phyloP scores from a whole-genome alignment of 2,113 vertebrate genomes.

The Oryzias woworae region DNA sequence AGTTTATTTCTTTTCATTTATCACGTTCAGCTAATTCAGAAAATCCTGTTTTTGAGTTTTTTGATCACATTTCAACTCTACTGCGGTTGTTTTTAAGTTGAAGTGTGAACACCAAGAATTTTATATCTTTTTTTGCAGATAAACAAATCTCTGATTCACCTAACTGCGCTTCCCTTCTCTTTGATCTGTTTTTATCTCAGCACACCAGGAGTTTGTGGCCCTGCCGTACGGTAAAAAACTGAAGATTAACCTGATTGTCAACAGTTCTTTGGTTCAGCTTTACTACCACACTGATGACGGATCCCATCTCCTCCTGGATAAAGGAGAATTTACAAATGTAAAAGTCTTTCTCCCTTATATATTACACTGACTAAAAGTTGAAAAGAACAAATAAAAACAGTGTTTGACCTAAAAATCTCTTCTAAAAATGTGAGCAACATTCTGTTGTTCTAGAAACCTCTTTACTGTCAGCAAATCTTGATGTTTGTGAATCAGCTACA shows the following conservation, averaged over 20 bases:
- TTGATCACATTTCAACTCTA: constrained; percentile 21
- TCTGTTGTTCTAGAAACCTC: too few species aligned
- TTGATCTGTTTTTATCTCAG: constrained; percentile 50
- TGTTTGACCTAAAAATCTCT: too few species aligned
- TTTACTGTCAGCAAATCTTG: too few species aligned
- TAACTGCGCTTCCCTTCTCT: constrained; percentile 11
- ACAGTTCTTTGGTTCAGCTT: constrained; percentile 67
- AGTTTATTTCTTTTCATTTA: constrained; percentile 4
- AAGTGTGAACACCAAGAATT: constrained; percentile 44
- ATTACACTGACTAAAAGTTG: neutral
- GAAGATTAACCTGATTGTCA: constrained; percentile 75
- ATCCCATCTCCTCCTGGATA: constrained; percentile 62
- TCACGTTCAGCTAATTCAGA: constrained; percentile 5
- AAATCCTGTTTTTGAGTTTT: neutral
- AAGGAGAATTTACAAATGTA: constrained; percentile 66
- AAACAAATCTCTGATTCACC: constrained; percentile 21
- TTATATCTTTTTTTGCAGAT: constrained; percentile 24
- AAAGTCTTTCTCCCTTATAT: neutral
- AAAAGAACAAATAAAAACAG: too few species aligned
- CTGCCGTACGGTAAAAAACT: constrained; percentile 49
- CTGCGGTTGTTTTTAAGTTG: constrained; percentile 52
- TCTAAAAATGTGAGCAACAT: too few species aligned
- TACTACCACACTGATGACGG: constrained; percentile 49
- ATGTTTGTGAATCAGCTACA: too few species aligned
- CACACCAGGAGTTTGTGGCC: constrained; percentile 54